Conservation (phyloP, 2,888 invertebrate genomes). For the Agrotis segetum region DNA sequence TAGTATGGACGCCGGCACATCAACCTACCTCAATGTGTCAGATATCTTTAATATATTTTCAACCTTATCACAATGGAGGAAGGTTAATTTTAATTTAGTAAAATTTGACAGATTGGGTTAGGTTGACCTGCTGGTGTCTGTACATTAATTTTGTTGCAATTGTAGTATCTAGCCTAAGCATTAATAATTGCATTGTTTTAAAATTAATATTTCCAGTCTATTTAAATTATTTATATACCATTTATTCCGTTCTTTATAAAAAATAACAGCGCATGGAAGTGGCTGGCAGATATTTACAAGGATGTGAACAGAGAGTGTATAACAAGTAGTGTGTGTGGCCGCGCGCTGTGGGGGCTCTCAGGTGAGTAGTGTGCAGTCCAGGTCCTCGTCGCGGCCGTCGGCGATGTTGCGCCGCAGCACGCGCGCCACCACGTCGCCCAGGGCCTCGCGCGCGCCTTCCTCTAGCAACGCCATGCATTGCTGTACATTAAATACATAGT, state of each 20-base stretch:
- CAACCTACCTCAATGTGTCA: too few relatives aligned
- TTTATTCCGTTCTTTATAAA: slow-evolving; percentile 54
- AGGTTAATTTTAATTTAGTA: too few relatives aligned
- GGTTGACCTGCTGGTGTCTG: not conserved
- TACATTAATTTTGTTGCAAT: slow-evolving; percentile 31
- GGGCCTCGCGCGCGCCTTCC: slow-evolving; percentile 96
- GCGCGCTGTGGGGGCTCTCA: slow-evolving; percentile 85
- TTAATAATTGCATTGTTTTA: slow-evolving; percentile 43
- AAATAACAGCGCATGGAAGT: slow-evolving; percentile 49
- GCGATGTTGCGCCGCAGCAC: slow-evolving; percentile 95
- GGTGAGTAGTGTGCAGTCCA: slow-evolving; percentile 97
- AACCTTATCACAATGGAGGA: too few relatives aligned
- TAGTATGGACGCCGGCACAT: not conserved
- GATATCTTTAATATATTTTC: too few relatives aligned
- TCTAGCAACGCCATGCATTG: slow-evolving; percentile 95
- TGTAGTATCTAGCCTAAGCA: slow-evolving; percentile 39
- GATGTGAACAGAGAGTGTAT: slow-evolving; percentile 36
- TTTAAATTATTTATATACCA: slow-evolving; percentile 48
- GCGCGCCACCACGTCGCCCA: slow-evolving; percentile 97
- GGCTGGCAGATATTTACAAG: slow-evolving; percentile 59
- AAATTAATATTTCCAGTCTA: slow-evolving; percentile 53
- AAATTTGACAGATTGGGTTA: too few relatives aligned
- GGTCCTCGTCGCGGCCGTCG: slow-evolving; percentile 97
- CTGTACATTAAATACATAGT: slow-evolving; percentile 81
- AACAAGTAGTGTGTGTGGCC: slow-evolving; percentile 20